These are phyloP conservation scores for Conger conger DNA, from an alignment of 2,113 vertebrate species.

Conservation along the genomic window DNA sequence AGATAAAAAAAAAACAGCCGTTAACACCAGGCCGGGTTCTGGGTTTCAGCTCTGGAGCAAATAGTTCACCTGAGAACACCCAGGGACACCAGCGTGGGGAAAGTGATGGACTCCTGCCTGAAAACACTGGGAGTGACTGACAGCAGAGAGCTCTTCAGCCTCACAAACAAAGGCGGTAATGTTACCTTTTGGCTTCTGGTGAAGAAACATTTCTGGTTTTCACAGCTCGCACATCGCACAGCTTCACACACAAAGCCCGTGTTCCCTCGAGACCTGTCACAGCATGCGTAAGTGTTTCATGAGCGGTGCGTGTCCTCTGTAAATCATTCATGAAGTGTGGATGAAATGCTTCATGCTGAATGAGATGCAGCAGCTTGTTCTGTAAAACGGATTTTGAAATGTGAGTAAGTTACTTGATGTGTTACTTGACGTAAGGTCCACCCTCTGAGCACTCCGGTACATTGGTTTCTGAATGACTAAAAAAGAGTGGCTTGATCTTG, in stretches of 20 bases:
- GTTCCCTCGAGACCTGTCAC: too few relatives aligned
- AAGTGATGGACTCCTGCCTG: conserved; percentile 55
- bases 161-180: conserved; percentile 58
- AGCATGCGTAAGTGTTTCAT: too few relatives aligned
- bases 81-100: conserved; percentile 56
- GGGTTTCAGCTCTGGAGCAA: conserved; percentile 58
- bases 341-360: not conserved
- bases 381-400: not conserved
- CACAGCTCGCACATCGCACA: not conserved
- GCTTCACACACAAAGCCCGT: not conserved
- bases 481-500: not conserved
- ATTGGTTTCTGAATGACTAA: not conserved
- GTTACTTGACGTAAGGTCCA: not conserved
- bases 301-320: too few relatives aligned
- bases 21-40: conserved; percentile 6
- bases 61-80: conserved; percentile 64
- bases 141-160: conserved; percentile 53
- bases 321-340: too few relatives aligned
- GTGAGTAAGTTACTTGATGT: too few relatives aligned
- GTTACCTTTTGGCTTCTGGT: not conserved
- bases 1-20: not conserved
- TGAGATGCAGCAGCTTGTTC: not conserved
- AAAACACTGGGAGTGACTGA: conserved; percentile 63
- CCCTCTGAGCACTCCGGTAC: not conserved
- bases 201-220: not conserved